Percentiles rank a stretch among this genome's conserved stretches.
Conservation (phyloP, 2,797 vertebrate genomes). For the Sebastiscus albofasciatus region DNA sequence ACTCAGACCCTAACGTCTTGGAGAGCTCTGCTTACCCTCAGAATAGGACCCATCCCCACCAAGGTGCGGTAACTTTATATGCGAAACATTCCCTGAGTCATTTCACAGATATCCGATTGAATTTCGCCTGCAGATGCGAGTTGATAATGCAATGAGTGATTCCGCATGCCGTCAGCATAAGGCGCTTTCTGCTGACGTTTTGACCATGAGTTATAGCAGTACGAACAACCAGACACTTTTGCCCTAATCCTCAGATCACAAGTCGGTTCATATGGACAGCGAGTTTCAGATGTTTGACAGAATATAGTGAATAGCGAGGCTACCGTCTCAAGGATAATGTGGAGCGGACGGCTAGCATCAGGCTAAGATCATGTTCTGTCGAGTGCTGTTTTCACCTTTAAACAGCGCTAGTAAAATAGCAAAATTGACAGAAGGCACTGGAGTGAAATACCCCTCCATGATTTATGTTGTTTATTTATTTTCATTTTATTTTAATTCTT, state of each 20-base stretch:
- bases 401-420: not conserved
- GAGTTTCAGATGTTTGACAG: constrained; percentile 71
- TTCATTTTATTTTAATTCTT: not conserved
- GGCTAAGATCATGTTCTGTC: constrained; percentile 35
- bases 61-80: constrained; percentile 69
- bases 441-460: not conserved
- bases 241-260: constrained; percentile 74
- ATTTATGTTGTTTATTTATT: not conserved
- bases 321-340: constrained; percentile 30
- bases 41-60: constrained; percentile 67
- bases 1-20: constrained; percentile 46
- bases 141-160: constrained; percentile 68
- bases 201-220: constrained; percentile 65
- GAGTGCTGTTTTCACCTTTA: constrained; percentile 14
- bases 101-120: constrained; percentile 65
- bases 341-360: constrained; percentile 31
- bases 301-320: constrained; percentile 45
- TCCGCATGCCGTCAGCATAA: constrained; percentile 60
- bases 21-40: constrained; percentile 69
- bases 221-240: constrained; percentile 63
- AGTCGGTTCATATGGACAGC: constrained; percentile 52
- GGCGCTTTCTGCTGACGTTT: constrained; percentile 60
- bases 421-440: not conserved
- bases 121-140: constrained; percentile 69
- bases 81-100: constrained; percentile 45